Evolutionary conservation across 2,888 invertebrate species (phyloP).

Genomic region (Acrocera orbiculus): DNA sequence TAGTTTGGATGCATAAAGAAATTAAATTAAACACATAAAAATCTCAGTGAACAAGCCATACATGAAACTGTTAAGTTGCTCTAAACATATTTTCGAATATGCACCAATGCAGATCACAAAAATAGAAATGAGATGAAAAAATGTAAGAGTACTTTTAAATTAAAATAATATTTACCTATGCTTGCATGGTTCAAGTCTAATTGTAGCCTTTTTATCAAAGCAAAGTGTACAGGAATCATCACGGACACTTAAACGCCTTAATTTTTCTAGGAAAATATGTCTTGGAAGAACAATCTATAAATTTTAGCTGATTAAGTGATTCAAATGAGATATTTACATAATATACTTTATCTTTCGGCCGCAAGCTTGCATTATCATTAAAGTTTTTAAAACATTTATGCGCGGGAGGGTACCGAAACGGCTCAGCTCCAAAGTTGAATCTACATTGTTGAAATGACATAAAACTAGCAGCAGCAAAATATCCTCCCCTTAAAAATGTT

Average conservation of each 20-base stretch:
- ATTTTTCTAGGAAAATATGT: slow-evolving; percentile 55
- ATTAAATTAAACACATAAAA: background rate
- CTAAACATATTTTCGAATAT: no score
- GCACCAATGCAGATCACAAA: no score
- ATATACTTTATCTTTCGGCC: slow-evolving; percentile 52
- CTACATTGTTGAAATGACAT: slow-evolving; percentile 93
- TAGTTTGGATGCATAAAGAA: no score
- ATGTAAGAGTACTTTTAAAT: slow-evolving; percentile 7
- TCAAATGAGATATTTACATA: background rate
- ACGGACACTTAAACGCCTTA: slow-evolving; percentile 52
- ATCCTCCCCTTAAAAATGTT: slow-evolving; percentile 46
- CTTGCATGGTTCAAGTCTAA: slow-evolving; percentile 60
- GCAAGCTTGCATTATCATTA: slow-evolving; percentile 58
- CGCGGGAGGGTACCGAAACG: slow-evolving; percentile 59
- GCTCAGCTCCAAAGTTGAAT: slow-evolving; percentile 76
- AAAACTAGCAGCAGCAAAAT: slow-evolving; percentile 89
- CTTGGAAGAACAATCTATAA: slow-evolving; percentile 48
- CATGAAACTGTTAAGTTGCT: no score
- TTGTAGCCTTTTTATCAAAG: slow-evolving; percentile 60
- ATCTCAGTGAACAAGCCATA: no score
- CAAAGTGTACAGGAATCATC: slow-evolving; percentile 80
- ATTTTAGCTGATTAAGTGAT: background rate
- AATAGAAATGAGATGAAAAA: no score
- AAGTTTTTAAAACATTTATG: slow-evolving; percentile 49
- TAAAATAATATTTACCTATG: slow-evolving; percentile 47